A percentile compares a stretch with the other conserved stretches of the same genome.
These are phyloP conservation scores for Malthinus seriepunctatus DNA, from an alignment of 2,888 invertebrate genomes.

Conservation along the genomic window DNA sequence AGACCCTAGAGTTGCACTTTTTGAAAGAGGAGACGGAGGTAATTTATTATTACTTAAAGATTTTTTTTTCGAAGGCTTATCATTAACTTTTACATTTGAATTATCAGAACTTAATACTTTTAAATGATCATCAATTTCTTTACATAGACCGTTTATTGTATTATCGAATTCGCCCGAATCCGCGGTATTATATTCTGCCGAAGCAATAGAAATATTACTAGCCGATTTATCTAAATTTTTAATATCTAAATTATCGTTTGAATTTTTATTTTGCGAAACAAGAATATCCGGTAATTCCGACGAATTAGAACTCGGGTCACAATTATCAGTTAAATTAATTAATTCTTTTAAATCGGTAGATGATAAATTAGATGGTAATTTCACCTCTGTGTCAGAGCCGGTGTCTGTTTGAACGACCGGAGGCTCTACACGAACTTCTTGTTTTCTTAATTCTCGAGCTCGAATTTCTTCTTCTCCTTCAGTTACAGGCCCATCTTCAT, in stretches of 20 bases:
- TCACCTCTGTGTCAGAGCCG: constrained; percentile 75
- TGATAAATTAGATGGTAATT: constrained; percentile 46
- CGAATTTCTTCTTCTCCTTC: constrained; percentile 72
- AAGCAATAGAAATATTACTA: constrained; percentile 45
- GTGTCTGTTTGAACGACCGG: constrained; percentile 66
- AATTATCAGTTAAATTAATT: constrained; percentile 5
- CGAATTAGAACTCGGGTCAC: constrained; percentile 7
- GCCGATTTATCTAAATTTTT: constrained; percentile 41
- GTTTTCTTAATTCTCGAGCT: constrained; percentile 67
- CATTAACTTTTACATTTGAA: not conserved
- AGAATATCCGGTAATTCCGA: constrained; percentile 39
- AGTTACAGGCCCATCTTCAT: constrained; percentile 71
- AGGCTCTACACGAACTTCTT: constrained; percentile 69
- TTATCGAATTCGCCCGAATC: constrained; percentile 40
- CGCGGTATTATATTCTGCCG: constrained; percentile 50
- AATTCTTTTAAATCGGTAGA: constrained; percentile 17
- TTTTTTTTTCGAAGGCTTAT: not conserved
- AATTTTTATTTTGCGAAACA: constrained; percentile 39
- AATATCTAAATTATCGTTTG: constrained; percentile 33
- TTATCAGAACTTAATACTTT: constrained; percentile 9
- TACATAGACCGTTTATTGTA: constrained; percentile 6
- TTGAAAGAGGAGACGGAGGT: constrained; percentile 28
- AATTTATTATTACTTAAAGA: not conserved
- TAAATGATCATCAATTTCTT: constrained; percentile 9
- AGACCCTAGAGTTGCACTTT: constrained; percentile 40